Base-by-base conservation (phyloP, 2,888 invertebrate genomes). In the Anagyrus pseudococci region DNA sequence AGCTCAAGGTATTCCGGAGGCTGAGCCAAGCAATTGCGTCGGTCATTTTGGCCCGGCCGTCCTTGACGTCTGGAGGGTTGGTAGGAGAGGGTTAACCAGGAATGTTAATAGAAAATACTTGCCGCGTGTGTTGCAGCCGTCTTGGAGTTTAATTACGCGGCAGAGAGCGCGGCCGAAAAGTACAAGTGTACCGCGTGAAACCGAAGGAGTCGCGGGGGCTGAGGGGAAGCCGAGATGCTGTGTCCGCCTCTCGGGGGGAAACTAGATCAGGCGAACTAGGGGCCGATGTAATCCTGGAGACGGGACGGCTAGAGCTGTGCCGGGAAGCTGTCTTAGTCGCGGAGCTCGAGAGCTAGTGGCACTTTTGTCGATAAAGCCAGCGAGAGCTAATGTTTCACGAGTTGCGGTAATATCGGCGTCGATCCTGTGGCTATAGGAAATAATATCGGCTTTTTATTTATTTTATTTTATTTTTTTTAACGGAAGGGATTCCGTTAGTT, bases 91-190 rank as follows among this genome's bases (percentile, higher is more conserved):
- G 73, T 76, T 76, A 74, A 73, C 76, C 74, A 75, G 74, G 78
- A 77, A 78, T 78, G 77, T 78, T 78, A 77, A 78, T 78, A 77
- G 78, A 78, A 78, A 78, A 78, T 78, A 73, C 77, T 77, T 75
- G 69, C 64, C 70, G 67, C 71, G 70, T 72, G 73, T 66, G 69
- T 49, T 60, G 33, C 2, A 37, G 33, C 8, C 33, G 33, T 8
- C 8, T 37, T 37, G 69, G 71, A 73, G 75, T 77, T 77, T 76
- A 78, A 78, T 78, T 77, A 75, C 74, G 71, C 72, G 69, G 23
- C 1, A 37, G 33, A 41, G 22, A 23, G 15, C 33, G 26, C 22
- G 20, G 23, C 29, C 3, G 17, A 23, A 15, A 41, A 48, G 22
- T 33, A 37, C 44, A 19, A 23, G 22, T 43, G 61, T 25, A 23